Base-by-base conservation (phyloP, 1,140 invertebrate genomes). In the Lepidurus packardi region DNA sequence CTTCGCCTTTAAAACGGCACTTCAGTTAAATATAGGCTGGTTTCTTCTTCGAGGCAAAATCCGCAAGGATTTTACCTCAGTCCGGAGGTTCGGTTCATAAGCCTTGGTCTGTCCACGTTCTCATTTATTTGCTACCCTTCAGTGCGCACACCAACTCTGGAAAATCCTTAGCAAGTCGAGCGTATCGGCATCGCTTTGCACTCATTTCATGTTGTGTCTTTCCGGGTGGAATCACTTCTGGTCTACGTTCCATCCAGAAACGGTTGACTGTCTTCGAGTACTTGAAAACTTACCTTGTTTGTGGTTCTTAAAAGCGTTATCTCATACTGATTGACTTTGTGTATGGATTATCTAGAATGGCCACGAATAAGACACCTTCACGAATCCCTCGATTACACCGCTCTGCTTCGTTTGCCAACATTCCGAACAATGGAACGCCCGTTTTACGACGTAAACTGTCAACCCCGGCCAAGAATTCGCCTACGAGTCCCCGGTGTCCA, bases 361-460 rank as follows among this genome's bases (percentile, higher is more conserved):
- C 53, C 16, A 65, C 53, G 9, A 65, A 65, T 21, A 65, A 65
- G 53, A 65, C 53, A n/a, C 53, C 53, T 65, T 65, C 53, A 21
- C 78, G 78, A 24, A 78, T 78, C 45, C 78, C 78, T 34, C 78
- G 78, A 43, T 74, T 78, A 13, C 78, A 78, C 25, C 73, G 78
- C 11, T 78, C 78, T 10, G 41, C 73, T 5, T 78, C 78, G 7
- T 78, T 78, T 74, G 73, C 74, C 73, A 74, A 73, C 21, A 34
- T 74, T 24, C 34, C 24, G 6, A 53, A 47, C 21, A 74, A 74
- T 65, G 53, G 53, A 65, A 65, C 53, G n/a, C 53, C 53, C 21
- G 53, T 65, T 21, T 65, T 65, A 16, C 53, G 53, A 65, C 53
- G 53, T 7, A 65, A 65, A 65, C 53, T 65, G 53, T 65, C 53